Conservation (phyloP, 2,888 invertebrate genomes). For the Dolichopus griseipennis region DNA sequence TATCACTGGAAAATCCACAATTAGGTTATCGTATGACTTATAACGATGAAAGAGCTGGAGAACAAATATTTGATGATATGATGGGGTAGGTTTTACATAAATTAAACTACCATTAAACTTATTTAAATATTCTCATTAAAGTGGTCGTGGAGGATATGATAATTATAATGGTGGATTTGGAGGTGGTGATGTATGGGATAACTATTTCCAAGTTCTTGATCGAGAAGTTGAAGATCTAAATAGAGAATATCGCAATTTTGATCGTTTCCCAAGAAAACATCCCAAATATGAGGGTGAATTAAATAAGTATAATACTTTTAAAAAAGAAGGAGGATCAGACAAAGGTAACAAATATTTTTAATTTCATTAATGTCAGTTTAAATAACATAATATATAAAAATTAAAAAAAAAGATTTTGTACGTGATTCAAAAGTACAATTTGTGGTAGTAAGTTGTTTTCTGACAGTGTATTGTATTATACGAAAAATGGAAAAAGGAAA, state of each 20-base stretch:
- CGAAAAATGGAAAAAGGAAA: neutral
- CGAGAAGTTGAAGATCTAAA: constrained; percentile 17
- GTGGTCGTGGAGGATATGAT: neutral
- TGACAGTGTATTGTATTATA: neutral
- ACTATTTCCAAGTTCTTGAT: constrained; percentile 14
- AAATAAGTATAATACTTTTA: neutral
- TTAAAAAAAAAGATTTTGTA: neutral
- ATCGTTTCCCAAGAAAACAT: constrained; percentile 14
- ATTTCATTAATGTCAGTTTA: neutral
- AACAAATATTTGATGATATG: constrained; percentile 2
- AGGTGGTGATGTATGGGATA: constrained; percentile 14
- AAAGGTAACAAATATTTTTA: neutral
- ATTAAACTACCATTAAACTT: neutral
- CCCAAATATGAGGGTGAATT: constrained; percentile 11
- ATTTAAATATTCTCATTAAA: neutral
- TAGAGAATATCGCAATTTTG: constrained; percentile 17
- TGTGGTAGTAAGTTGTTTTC: neutral
- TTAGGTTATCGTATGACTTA: constrained; percentile 5
- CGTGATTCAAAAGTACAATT: neutral
- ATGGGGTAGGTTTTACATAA: neutral
- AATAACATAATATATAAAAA: neutral
- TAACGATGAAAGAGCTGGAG: neutral
- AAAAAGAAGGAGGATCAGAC: neutral
- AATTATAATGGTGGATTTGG: neutral
- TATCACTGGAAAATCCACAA: neutral